Conservation (phyloP, 2,797 vertebrate genomes). For the Tenualosa thibaudeaui region DNA sequence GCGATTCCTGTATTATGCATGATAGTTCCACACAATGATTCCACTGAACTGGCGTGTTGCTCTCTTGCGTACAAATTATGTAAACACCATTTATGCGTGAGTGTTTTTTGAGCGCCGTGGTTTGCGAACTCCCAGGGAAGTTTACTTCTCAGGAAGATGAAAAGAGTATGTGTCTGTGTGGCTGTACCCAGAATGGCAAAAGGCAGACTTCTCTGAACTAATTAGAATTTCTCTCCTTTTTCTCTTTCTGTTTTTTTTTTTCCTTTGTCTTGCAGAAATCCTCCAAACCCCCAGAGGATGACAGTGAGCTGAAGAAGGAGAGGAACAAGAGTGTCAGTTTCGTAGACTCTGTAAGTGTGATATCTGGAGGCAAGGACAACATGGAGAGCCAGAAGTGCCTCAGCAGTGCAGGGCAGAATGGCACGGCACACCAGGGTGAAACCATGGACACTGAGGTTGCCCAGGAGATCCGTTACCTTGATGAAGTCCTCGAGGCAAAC, state of each 20-base stretch:
- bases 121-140: not conserved
- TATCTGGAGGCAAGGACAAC: conserved; percentile 72
- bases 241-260: conserved; percentile 25
- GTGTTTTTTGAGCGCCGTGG: not conserved
- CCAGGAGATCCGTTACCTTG: conserved; percentile 92
- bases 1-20: conserved; percentile 51
- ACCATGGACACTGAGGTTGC: conserved; percentile 85
- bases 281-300: conserved; percentile 83
- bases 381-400: conserved; percentile 87
- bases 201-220: not conserved
- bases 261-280: conserved; percentile 77
- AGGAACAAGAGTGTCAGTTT: conserved; percentile 83
- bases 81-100: conserved; percentile 28
- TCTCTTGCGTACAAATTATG: not conserved
- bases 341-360: conserved; percentile 79
- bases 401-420: conserved; percentile 74
- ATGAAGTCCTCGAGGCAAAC: conserved; percentile 92
- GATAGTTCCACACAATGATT: conserved; percentile 35
- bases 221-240: conserved; percentile 16
- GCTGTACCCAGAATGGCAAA: not conserved
- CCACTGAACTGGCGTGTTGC: conserved; percentile 11
- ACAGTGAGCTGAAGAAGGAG: conserved; percentile 78
- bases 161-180: conserved; percentile 7
- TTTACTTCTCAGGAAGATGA: not conserved
- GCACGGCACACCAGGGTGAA: conserved; percentile 76